Evolutionary conservation across 2,113 vertebrate genomes (phyloP).

Genomic region (Ivindomyrus marchei): DNA sequence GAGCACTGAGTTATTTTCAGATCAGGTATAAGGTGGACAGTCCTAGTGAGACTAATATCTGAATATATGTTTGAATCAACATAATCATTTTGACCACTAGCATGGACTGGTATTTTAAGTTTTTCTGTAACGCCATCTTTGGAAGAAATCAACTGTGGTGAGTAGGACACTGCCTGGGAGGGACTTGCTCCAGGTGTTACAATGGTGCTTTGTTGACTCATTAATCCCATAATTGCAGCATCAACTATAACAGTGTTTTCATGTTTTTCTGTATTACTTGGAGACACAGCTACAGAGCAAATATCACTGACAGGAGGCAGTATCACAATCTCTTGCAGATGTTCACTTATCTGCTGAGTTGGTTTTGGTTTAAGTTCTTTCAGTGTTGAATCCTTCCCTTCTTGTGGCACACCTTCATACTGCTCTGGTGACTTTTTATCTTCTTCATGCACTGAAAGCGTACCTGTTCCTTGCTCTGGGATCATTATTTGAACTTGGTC

Average conservation of each 20-base stretch:
- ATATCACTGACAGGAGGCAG: conserved; percentile 64
- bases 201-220: conserved; percentile 69
- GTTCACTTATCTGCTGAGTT: conserved; percentile 64
- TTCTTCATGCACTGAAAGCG: conserved; percentile 55
- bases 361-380: conserved; percentile 71
- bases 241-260: conserved; percentile 64
- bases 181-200: conserved; percentile 62
- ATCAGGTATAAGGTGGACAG: conserved; percentile 86
- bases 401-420: conserved; percentile 78
- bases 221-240: conserved; percentile 64
- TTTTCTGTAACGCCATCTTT: conserved; percentile 43
- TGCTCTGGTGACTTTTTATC: conserved; percentile 73
- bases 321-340: conserved; percentile 61
- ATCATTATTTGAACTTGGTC: conserved; percentile 41
- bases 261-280: conserved; percentile 57
- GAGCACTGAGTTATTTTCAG: conserved; percentile 97
- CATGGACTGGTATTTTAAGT: conserved; percentile 40
- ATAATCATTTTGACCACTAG: conserved; percentile 34
- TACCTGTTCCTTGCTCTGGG: conserved; percentile 55
- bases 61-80: conserved; percentile 34
- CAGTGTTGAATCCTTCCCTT: conserved; percentile 63
- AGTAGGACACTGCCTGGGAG: conserved; percentile 49
- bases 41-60: conserved; percentile 64
- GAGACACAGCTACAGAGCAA: conserved; percentile 76
- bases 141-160: conserved; percentile 46